phyloP scores from a whole-genome alignment of 2,888 invertebrate species.

The Sinotaia quadrata region DNA sequence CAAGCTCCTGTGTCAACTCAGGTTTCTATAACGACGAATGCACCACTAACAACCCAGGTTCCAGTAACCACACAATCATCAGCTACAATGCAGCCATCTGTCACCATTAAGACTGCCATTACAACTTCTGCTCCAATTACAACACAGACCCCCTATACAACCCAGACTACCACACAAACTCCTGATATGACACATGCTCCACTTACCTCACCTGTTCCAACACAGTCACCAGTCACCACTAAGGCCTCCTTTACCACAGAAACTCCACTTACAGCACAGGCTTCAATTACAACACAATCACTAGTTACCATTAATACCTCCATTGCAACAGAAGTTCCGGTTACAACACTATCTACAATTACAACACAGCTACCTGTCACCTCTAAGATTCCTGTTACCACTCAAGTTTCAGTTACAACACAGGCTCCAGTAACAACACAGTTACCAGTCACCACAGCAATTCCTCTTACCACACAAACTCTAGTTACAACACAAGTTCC shows the following conservation, averaged over 20 bases:
- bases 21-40: conserved; percentile 9
- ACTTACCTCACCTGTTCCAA: no score
- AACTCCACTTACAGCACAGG: conserved; percentile 19
- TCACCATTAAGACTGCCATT: conserved; percentile 12
- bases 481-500: conserved; percentile 21
- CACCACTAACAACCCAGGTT: conserved; percentile 17
- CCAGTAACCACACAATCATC: conserved; percentile 14
- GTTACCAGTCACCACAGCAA: conserved; percentile 14
- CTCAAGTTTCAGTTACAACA: conserved; percentile 24
- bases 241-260: conserved; percentile 4
- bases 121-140: neutral
- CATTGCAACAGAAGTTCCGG: conserved; percentile 19
- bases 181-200: neutral
- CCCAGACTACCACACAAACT: neutral
- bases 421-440: conserved; percentile 21
- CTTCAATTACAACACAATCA: conserved; percentile 21
- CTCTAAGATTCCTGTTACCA: conserved; percentile 16
- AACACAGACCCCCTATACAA: neutral
- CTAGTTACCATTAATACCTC: conserved; percentile 21
- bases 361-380: conserved; percentile 20
- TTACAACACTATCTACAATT: conserved; percentile 20
- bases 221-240: conserved; percentile 18
- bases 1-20: conserved; percentile 15
- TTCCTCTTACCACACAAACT: conserved; percentile 4
- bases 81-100: conserved; percentile 7